Base-by-base conservation (phyloP, 2,888 invertebrate genomes). In the Aporophyla lueneburgensis region DNA sequence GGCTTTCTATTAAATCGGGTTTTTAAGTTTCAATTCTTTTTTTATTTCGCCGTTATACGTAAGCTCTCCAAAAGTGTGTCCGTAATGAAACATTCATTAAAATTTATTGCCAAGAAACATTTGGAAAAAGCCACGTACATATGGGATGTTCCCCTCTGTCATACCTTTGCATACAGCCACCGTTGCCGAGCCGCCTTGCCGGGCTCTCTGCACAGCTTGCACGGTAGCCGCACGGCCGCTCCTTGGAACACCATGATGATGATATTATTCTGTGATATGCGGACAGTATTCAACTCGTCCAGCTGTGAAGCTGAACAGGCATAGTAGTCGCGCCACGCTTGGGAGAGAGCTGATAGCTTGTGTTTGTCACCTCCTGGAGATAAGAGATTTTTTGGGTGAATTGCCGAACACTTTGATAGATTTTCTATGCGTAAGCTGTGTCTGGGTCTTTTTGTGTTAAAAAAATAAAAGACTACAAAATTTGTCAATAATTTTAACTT, bases 321-420 rank as follows among this genome's bases (percentile, higher is more conserved):
- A 88, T 97, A 97, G 91, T 97, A 97, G 19, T 95, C 91, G 1
- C 94, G 87, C 97, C 97, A 97, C 70, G 83, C 80, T 5, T 75
- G 40, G 0, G 89, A 83, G 24, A 90, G 82, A 0, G 66, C 70
- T 2, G 74, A 63, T 6, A 92, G 73, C 68, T 90, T 92, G 16
- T 54, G 66, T 71, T 83, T 87, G 67, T 93, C 88, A 5, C 89
- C 89, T 75, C 87, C 92, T 80, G 43, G 14, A 54, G 4, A 40
- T 16, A n/a, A n/a, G 2, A n/a, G n/a, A 43, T 5, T 1, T 43
- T 43, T 2, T 9, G n/a, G n/a, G 43, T 62, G n/a, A n/a, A 16
- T n/a, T 43, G 9, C 9, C 62, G 21, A 40, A 21, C 40, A n/a
- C n/a, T n/a, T 40, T 40, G 14, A 4, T 61, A 24, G 46, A 27